Evolutionary conservation across 2,113 vertebrate species (phyloP).

Genomic region (Oophaga pumilio): DNA sequence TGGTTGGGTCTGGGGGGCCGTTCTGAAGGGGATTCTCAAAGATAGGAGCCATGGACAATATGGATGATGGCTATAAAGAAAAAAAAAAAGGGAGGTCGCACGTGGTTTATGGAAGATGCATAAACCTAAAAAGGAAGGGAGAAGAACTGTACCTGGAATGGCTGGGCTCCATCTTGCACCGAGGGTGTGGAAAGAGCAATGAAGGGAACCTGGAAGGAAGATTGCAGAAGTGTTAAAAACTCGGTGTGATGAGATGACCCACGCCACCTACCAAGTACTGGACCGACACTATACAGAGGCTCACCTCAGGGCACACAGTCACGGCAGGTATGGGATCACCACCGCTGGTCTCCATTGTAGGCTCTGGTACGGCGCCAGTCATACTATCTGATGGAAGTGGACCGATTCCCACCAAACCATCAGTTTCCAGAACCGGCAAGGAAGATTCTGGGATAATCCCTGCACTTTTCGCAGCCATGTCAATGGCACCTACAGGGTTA

Average conservation of each 20-base stretch:
- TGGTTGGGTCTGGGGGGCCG: slow-evolving; percentile 74
- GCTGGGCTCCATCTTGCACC: slow-evolving; percentile 64
- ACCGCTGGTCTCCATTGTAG: slow-evolving; percentile 69
- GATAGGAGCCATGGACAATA: slow-evolving; percentile 72
- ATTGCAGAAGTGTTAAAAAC: not conserved
- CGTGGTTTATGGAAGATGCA: not conserved
- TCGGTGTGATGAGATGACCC: not conserved
- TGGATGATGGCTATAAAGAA: slow-evolving; percentile 67
- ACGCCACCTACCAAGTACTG: not conserved
- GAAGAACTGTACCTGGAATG: slow-evolving; percentile 73
- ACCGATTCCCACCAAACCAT: slow-evolving; percentile 70
- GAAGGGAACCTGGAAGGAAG: slow-evolving; percentile 68
- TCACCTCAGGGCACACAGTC: slow-evolving; percentile 62
- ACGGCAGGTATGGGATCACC: slow-evolving; percentile 63
- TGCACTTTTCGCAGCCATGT: slow-evolving; percentile 91
- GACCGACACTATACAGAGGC: not conserved
- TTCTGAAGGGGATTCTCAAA: slow-evolving; percentile 76
- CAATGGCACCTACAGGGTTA: slow-evolving; percentile 83
- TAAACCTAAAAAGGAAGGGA: not conserved
- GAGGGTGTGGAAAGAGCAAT: slow-evolving; percentile 62
- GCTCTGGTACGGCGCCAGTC: slow-evolving; percentile 64
- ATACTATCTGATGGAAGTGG: slow-evolving; percentile 70
- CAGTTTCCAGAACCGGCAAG: slow-evolving; percentile 74
- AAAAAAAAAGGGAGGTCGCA: not conserved
- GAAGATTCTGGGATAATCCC: slow-evolving; percentile 92